Percentiles rank a stretch among this genome's conserved stretches.
phyloP scores from a whole-genome alignment of 2,797 vertebrate species.

The Allobates femoralis region DNA sequence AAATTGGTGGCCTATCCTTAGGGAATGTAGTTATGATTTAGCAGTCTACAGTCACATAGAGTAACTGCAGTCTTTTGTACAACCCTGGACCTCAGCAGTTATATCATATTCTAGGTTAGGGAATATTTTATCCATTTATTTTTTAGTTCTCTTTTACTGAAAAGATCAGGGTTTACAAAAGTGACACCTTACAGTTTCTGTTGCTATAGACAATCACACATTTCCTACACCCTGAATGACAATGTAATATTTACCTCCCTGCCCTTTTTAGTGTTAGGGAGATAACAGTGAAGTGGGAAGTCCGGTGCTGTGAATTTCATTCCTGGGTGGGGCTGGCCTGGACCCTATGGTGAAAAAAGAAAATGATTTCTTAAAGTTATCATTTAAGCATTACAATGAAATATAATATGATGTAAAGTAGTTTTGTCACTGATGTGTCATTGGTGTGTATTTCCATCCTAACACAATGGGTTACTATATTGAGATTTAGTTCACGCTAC shows the following conservation, averaged over 20 bases:
- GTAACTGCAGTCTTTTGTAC: too few species aligned
- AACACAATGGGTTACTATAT: not conserved
- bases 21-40: too few species aligned
- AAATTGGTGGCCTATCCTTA: too few species aligned
- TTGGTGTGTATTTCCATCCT: not conserved
- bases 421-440: not conserved
- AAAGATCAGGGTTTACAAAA: too few species aligned
- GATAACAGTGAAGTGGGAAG: conserved; percentile 54
- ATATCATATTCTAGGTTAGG: too few species aligned
- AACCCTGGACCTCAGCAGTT: too few species aligned
- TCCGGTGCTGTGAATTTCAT: conserved; percentile 54
- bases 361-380: not conserved
- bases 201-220: too few species aligned
- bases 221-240: not conserved
- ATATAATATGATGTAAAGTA: not conserved
- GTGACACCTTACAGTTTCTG: too few species aligned
- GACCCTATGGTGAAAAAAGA: conserved; percentile 26
- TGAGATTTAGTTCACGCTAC: not conserved
- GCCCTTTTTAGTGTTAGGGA: conserved; percentile 57
- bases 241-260: conserved; percentile 38
- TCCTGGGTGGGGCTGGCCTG: conserved; percentile 56
- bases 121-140: too few species aligned
- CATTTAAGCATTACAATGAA: not conserved
- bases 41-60: too few species aligned
- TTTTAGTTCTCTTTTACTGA: too few species aligned